These are phyloP conservation scores for Todus mexicanus DNA, from an alignment of 2,797 vertebrate genomes.

Conservation along the genomic window DNA sequence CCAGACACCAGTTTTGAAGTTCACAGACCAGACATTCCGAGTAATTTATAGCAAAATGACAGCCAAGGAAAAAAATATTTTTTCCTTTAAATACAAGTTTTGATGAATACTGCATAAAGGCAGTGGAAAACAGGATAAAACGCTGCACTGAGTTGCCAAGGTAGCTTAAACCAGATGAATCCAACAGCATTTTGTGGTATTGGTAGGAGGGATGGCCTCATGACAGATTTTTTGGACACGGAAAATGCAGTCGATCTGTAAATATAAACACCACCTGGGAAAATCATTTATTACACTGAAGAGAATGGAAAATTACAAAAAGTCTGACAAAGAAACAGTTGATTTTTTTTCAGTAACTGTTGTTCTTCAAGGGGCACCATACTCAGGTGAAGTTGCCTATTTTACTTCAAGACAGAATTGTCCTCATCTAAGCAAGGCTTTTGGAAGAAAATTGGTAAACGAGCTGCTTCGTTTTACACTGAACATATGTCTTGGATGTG, in stretches of 20 bases:
- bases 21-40: neutral
- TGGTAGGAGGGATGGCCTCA: neutral
- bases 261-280: neutral
- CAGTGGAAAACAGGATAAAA: neutral
- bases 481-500: neutral
- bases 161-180: neutral
- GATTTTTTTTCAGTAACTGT: neutral
- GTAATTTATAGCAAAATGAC: neutral
- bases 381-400: neutral
- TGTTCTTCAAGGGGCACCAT: neutral
- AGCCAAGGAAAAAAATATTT: neutral
- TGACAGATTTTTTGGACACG: neutral
- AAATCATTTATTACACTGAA: neutral
- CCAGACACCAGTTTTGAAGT: neutral
- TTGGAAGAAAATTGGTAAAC: neutral
- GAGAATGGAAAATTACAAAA: neutral
- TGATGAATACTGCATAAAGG: neutral
- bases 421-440: neutral
- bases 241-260: neutral
- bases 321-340: neutral
- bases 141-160: neutral
- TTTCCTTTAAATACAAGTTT: neutral
- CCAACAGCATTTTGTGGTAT: neutral
- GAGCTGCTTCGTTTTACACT: neutral
- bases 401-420: neutral